phyloP scores from a whole-genome alignment of 2,888 invertebrate genomes.

The Heliconius ismenius region DNA sequence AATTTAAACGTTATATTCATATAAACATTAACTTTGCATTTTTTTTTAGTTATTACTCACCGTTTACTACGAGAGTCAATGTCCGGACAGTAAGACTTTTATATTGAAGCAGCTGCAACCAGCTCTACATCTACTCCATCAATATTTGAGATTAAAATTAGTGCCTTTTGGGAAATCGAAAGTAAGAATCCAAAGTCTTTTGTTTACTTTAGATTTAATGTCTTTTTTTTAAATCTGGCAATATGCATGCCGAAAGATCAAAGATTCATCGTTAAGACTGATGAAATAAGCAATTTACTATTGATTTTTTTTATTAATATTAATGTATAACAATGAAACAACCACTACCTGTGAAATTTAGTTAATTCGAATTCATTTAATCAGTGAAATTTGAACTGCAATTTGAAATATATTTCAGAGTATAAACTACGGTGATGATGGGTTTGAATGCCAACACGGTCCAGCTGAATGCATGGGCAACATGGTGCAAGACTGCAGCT shows the following conservation, averaged over 20 bases:
- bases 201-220: too few species aligned
- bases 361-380: neutral
- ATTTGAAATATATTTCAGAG: conserved; percentile 54
- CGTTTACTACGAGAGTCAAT: conserved; percentile 84
- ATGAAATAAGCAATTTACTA: neutral
- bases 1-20: too few species aligned
- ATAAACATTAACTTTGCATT: neutral
- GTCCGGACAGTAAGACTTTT: conserved; percentile 83
- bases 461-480: conserved; percentile 84
- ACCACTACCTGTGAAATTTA: too few species aligned
- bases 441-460: conserved; percentile 85
- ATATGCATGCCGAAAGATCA: neutral
- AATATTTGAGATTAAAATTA: conserved; percentile 76
- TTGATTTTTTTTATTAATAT: neutral
- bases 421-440: conserved; percentile 59
- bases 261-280: neutral
- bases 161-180: conserved; percentile 85
- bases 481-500: conserved; percentile 83
- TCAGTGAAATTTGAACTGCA: neutral
- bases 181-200: conserved; percentile 59
- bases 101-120: conserved; percentile 80
- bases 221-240: neutral
- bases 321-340: too few species aligned
- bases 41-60: conserved; percentile 67
- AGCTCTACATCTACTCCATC: conserved; percentile 70